These are phyloP conservation scores for Anas acuta DNA, from an alignment of 2,797 vertebrate genomes.

Conservation along the genomic window DNA sequence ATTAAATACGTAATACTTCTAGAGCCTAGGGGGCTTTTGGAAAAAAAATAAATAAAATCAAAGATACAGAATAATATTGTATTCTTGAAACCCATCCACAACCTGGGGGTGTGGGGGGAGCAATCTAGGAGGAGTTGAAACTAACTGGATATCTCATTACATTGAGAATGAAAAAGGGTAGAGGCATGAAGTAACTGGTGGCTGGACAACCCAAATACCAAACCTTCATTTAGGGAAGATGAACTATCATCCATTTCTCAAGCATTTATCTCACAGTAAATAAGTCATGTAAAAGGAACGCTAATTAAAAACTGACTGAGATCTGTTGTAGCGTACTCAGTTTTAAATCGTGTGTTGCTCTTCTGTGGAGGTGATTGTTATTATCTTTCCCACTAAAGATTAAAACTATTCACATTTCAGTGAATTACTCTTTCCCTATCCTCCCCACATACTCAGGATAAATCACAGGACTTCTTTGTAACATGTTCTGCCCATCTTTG, in stretches of 20 bases:
- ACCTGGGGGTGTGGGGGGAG: not conserved
- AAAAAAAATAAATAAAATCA: not conserved
- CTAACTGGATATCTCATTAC: not conserved
- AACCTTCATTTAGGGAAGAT: slow-evolving; percentile 25
- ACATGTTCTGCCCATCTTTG: not conserved
- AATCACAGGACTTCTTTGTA: not conserved
- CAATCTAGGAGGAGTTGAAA: not conserved
- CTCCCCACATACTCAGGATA: not conserved
- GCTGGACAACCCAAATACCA: not conserved
- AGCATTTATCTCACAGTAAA: not conserved
- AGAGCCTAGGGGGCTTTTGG: not conserved
- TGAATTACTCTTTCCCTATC: not conserved
- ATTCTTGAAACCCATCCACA: not conserved
- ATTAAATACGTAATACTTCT: not conserved
- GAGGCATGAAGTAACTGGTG: slow-evolving; percentile 21
- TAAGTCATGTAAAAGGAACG: not conserved
- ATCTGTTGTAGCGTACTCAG: not conserved
- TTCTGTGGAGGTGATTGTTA: not conserved
- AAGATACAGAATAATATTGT: not conserved
- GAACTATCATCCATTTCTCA: not conserved
- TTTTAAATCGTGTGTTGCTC: not conserved
- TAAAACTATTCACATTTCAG: not conserved
- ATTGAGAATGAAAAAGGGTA: slow-evolving; percentile 13
- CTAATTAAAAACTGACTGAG: not conserved
- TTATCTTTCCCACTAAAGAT: not conserved